Base-by-base conservation (phyloP, 2,888 invertebrate species). In the Drosophila colorata region DNA sequence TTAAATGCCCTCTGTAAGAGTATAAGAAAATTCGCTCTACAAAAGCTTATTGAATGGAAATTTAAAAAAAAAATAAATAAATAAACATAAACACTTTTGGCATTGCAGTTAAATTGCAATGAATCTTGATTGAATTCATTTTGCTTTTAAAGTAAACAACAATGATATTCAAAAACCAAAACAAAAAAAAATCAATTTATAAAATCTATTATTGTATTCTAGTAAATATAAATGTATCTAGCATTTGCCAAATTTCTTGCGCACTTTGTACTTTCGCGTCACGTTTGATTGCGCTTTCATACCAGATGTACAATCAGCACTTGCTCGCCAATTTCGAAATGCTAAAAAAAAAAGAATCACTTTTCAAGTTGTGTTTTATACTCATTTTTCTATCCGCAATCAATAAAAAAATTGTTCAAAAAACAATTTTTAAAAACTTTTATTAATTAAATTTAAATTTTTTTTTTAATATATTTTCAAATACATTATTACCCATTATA, bases 231-330 rank as follows among this genome's bases (percentile, higher is more conserved):
- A n/a, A n/a, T 20, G 20, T 20, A 4, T 20, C 20, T 20, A 38
- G n/a, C 7, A 5, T 35, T n/a, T n/a, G n/a, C 6, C 6, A n/a
- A 35, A 35, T 35, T 35, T 35, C 35, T 13, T 1, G 6, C 25
- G 25, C 25, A 28, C 25, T 28, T 28, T 28, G 25, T 28, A 28
- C 25, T 28, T 35, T 28, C 13, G 2, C 51, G 38, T 28, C 9
- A 51, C 51, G 37, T 38, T 38, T 37, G 52, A 41, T 41, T 41
- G 41, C 31, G 7, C n/a, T n/a, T 41, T 38, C 1, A 16, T 18
- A 25, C 16, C 5, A 13, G 51, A 16, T 14, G 14, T 51, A 16
- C 5, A 40, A 9, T 40, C 16, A 9, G 40, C 40, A 40, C 4
- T 18, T 40, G 40, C 18, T 18, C 2, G 13, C 16, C 9, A 18